Percentiles rank a stretch among this genome's conserved stretches.
phyloP scores from a whole-genome alignment of 2,113 vertebrate genomes.

The Colistium nudipinnis region DNA sequence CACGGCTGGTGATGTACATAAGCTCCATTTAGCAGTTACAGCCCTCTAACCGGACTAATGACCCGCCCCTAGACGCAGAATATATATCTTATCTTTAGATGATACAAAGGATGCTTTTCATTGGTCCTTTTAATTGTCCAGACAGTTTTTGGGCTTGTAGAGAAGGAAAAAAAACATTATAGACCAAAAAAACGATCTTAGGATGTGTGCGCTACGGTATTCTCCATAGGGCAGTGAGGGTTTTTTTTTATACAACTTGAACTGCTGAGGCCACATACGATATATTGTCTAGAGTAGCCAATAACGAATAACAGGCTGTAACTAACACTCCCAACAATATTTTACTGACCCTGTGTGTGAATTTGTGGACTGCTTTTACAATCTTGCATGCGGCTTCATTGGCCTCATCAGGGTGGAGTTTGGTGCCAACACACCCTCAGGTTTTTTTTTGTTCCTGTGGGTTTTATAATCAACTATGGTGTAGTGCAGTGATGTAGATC shows the following conservation, averaged over 20 bases:
- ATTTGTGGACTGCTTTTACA: not conserved
- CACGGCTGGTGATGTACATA: conserved; percentile 66
- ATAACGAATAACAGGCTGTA: not conserved
- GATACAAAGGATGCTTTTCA: conserved; percentile 2
- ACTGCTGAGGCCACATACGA: too few species aligned
- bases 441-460: conserved; percentile 7
- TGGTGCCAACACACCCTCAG: conserved; percentile 19
- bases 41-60: conserved; percentile 11
- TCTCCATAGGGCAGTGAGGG: too few species aligned
- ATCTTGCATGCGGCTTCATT: not conserved
- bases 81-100: conserved; percentile 4
- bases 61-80: conserved; percentile 11
- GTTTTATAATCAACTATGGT: not conserved
- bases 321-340: too few species aligned
- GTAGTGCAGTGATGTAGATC: conserved; percentile 7
- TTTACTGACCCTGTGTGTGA: not conserved
- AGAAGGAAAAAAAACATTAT: not conserved
- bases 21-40: conserved; percentile 33
- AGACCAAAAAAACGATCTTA: conserved; percentile 1
- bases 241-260: conserved; percentile 18
- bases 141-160: conserved; percentile 3
- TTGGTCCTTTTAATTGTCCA: conserved; percentile 2
- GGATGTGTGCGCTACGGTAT: conserved; percentile 10
- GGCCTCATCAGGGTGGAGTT: conserved; percentile 7
- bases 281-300: not conserved